phyloP scores from a whole-genome alignment of 2,113 vertebrate genomes.

The Corynorhinus townsendii region DNA sequence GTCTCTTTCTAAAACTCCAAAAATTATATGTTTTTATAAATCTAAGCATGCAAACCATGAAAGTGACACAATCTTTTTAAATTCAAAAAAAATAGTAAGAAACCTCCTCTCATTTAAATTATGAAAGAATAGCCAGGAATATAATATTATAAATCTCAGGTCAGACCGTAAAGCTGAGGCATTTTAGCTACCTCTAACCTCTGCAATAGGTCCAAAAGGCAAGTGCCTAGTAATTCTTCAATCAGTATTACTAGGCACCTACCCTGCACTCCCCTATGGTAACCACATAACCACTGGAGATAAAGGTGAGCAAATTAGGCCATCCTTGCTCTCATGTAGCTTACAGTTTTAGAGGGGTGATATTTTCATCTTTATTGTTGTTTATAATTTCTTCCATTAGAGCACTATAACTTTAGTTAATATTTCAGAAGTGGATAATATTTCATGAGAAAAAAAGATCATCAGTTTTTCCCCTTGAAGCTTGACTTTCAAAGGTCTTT shows the following conservation, averaged over 20 bases:
- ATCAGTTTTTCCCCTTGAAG: neutral
- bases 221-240: neutral
- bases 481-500: constrained; percentile 53
- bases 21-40: neutral
- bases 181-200: neutral
- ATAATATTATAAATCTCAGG: neutral
- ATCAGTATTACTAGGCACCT: neutral
- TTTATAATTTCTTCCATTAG: neutral
- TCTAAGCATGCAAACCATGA: neutral
- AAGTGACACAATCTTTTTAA: neutral
- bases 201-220: neutral
- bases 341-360: neutral
- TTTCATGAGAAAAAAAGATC: constrained; percentile 35
- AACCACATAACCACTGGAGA: neutral
- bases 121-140: neutral
- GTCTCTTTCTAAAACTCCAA: neutral
- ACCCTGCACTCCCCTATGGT: no score
- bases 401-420: neutral
- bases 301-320: neutral
- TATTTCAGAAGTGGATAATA: constrained; percentile 22
- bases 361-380: neutral
- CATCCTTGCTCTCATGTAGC: neutral
- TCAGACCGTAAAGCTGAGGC: neutral
- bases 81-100: neutral
- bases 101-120: neutral